Evolutionary conservation across 2,888 invertebrate genomes (phyloP).

Genomic region (Labia minor): DNA sequence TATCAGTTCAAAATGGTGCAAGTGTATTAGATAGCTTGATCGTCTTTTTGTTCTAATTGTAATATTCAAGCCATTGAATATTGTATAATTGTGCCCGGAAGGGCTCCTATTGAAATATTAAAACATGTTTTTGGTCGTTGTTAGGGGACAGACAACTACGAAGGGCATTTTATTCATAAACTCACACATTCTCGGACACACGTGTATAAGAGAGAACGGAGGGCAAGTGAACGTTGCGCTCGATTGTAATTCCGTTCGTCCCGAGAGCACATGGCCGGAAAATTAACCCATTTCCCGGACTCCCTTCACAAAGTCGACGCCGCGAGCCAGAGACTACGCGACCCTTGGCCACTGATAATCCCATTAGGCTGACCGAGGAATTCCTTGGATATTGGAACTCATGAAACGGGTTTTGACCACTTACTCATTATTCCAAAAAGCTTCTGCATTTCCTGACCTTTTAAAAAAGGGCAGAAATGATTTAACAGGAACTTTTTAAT

Average conservation of each 20-base stretch:
- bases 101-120: background rate
- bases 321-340: background rate
- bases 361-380: too few relatives aligned
- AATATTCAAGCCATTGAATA: background rate
- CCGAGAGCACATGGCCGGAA: conserved; percentile 37
- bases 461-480: too few relatives aligned
- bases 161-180: background rate
- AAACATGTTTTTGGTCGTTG: background rate
- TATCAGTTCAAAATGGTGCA: background rate
- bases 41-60: background rate
- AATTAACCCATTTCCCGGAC: conserved; percentile 38
- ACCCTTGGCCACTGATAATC: background rate
- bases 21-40: background rate
- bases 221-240: background rate
- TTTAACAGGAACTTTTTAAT: too few relatives aligned
- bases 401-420: too few relatives aligned
- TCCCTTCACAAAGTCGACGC: background rate
- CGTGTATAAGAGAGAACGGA: background rate
- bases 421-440: too few relatives aligned
- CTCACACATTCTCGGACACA: background rate
- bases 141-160: background rate
- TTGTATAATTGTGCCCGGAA: conserved; percentile 7
- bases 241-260: conserved; percentile 35
- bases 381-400: too few relatives aligned
- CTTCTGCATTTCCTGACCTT: too few relatives aligned